Percentiles rank a stretch among this genome's conserved stretches.
Conservation (phyloP, 2,888 invertebrate species). For the Volucella zonaria region DNA sequence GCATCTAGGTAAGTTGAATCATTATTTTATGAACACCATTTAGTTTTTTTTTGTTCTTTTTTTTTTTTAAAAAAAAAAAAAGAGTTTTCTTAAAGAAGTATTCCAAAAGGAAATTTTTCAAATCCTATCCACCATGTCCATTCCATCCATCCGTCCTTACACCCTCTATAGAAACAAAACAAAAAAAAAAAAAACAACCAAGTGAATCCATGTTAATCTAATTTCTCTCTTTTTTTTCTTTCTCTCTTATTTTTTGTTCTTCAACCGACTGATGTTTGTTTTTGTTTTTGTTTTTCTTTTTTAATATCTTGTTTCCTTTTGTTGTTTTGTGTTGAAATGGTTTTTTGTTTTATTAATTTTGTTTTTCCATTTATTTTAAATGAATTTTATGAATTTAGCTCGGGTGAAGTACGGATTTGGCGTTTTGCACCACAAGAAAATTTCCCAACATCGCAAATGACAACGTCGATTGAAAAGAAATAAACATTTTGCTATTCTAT, state of each 20-base stretch:
- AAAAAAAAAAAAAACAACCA: constrained; percentile 18
- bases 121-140: constrained; percentile 57
- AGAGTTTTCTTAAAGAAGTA: constrained; percentile 30
- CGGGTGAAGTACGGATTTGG: constrained; percentile 79
- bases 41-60: too few relatives aligned
- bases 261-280: constrained; percentile 10
- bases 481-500: constrained; percentile 29
- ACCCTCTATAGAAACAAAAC: constrained; percentile 9
- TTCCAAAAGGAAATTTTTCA: constrained; percentile 1
- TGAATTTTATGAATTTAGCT: constrained; percentile 75
- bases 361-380: constrained; percentile 56
- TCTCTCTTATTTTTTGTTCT: constrained; percentile 32
- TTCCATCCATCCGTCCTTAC: constrained; percentile 23
- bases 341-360: constrained; percentile 52
- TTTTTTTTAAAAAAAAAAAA: neutral
- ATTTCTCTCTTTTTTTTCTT: constrained; percentile 63
- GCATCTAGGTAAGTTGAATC: constrained; percentile 90
- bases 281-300: too few relatives aligned
- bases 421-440: constrained; percentile 77
- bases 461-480: constrained; percentile 74
- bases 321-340: neutral
- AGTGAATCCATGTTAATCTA: constrained; percentile 59
- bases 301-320: constrained; percentile 17
- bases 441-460: constrained; percentile 75
- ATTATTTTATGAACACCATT: neutral